A percentile compares a stretch with the other conserved stretches of the same genome.
Conservation (phyloP, 2,888 invertebrate species). For the Drosophila engyochracea region DNA sequence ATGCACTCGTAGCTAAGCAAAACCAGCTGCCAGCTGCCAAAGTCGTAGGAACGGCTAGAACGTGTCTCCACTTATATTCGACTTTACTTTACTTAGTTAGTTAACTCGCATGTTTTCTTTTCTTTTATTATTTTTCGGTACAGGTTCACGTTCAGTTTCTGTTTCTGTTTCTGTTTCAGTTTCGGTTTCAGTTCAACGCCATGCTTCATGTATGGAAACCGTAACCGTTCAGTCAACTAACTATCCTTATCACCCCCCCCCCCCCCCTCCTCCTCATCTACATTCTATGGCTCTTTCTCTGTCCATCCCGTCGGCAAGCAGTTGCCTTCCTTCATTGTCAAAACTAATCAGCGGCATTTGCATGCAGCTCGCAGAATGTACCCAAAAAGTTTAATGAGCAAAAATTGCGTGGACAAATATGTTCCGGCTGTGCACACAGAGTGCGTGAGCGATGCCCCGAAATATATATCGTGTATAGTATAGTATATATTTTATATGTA, state of each 20-base stretch:
- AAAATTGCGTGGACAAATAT: constrained; percentile 71
- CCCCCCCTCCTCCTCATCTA: too few species aligned
- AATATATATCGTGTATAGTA: constrained; percentile 6
- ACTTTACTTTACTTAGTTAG: neutral
- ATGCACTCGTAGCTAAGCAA: constrained; percentile 2
- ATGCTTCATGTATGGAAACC: constrained; percentile 45
- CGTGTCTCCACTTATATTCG: constrained; percentile 6
- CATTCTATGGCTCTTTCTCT: neutral
- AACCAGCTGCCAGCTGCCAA: constrained; percentile 10
- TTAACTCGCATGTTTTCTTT: neutral
- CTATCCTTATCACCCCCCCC: constrained; percentile 41
- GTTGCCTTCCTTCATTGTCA: constrained; percentile 12
- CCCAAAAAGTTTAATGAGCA: constrained; percentile 72
- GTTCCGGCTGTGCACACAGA: constrained; percentile 59
- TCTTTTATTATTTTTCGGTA: neutral
- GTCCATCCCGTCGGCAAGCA: neutral
- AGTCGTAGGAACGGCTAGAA: neutral
- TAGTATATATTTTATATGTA: constrained; percentile 15
- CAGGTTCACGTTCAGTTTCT: neutral
- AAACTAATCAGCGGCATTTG: constrained; percentile 70
- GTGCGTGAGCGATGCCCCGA: constrained; percentile 52
- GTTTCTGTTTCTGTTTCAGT: neutral
- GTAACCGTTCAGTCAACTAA: constrained; percentile 37
- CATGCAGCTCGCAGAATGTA: constrained; percentile 67
- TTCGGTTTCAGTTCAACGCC: constrained; percentile 20